Percentiles rank a stretch among this genome's conserved stretches.
Conservation (phyloP, 1,140 invertebrate genomes). For the Drosophila lacertosa region DNA sequence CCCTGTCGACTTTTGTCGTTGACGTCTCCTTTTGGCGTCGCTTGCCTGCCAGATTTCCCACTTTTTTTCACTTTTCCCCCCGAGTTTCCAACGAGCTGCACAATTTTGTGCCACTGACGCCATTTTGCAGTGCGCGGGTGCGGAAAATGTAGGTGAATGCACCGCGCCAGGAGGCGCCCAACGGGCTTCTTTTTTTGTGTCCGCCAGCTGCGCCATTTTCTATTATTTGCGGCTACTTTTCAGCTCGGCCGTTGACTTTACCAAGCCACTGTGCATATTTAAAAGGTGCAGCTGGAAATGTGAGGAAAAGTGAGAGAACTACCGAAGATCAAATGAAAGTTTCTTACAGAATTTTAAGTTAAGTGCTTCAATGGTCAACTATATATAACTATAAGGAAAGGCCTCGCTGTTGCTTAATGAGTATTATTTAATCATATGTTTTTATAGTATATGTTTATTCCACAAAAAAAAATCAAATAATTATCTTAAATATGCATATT, state of each 20-base stretch:
- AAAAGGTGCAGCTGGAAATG: background rate
- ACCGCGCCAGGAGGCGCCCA: constrained; percentile 47
- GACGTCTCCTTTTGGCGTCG: constrained; percentile 21
- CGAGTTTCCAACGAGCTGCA: constrained; percentile 40
- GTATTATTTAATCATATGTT: too few relatives aligned
- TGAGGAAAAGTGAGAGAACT: too few relatives aligned
- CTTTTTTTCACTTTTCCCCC: constrained; percentile 11
- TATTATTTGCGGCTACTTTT: constrained; percentile 63
- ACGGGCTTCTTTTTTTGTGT: constrained; percentile 28
- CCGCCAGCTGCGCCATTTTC: constrained; percentile 44
- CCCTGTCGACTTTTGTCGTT: constrained; percentile 73
- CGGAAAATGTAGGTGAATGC: constrained; percentile 77
- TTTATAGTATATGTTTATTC: too few relatives aligned
- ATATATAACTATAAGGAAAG: too few relatives aligned
- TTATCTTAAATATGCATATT: constrained; percentile 16
- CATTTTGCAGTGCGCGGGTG: constrained; percentile 54
- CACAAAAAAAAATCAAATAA: too few relatives aligned
- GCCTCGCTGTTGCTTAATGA: too few relatives aligned
- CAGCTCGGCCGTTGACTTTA: constrained; percentile 66
- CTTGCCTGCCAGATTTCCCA: constrained; percentile 12
- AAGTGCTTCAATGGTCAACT: too few relatives aligned
- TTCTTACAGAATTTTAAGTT: too few relatives aligned
- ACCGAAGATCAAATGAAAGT: background rate
- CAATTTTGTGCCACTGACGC: constrained; percentile 57
- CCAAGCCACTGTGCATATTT: constrained; percentile 18